These are phyloP conservation scores for Agrilus mali DNA, from an alignment of 2,888 invertebrate species.

Conservation along the genomic window DNA sequence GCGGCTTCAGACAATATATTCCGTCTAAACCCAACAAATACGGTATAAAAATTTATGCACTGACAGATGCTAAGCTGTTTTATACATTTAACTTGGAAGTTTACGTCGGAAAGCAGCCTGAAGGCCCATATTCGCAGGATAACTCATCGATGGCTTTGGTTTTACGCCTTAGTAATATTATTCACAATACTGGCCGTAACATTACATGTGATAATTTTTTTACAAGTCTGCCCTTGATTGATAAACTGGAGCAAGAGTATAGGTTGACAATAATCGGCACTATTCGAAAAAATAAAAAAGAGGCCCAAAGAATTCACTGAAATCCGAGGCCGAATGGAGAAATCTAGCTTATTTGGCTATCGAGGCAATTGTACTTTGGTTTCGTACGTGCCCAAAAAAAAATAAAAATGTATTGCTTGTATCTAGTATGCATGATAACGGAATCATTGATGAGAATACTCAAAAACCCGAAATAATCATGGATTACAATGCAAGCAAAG, in stretches of 20 bases:
- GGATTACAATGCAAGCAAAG: no score
- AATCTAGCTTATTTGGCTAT: constrained; percentile 7
- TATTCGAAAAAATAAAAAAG: constrained; percentile 9
- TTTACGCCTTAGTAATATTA: constrained; percentile 4
- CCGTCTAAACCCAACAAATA: constrained; percentile 3
- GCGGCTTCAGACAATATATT: constrained; percentile 12
- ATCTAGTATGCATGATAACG: constrained; percentile 8
- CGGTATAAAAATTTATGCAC: constrained; percentile 3
- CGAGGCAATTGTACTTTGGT: neutral
- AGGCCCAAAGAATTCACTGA: constrained; percentile 5
- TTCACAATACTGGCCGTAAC: constrained; percentile 8
- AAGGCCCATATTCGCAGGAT: constrained; percentile 6
- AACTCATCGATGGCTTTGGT: constrained; percentile 5
- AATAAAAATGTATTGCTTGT: constrained; percentile 4
- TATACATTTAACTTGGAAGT: constrained; percentile 6
- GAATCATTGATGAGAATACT: constrained; percentile 2
- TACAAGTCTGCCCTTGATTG: constrained; percentile 2
- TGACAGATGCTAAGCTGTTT: constrained; percentile 1
- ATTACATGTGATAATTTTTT: constrained; percentile 11
- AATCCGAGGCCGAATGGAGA: constrained; percentile 1
- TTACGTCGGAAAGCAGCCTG: no score
- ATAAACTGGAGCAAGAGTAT: constrained; percentile 4
- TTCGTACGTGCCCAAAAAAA: constrained; percentile 7
- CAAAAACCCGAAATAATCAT: no score
- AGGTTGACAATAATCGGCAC: constrained; percentile 9